Evolutionary conservation across 2,888 invertebrate genomes (phyloP).

Genomic region (Agrotis puta): DNA sequence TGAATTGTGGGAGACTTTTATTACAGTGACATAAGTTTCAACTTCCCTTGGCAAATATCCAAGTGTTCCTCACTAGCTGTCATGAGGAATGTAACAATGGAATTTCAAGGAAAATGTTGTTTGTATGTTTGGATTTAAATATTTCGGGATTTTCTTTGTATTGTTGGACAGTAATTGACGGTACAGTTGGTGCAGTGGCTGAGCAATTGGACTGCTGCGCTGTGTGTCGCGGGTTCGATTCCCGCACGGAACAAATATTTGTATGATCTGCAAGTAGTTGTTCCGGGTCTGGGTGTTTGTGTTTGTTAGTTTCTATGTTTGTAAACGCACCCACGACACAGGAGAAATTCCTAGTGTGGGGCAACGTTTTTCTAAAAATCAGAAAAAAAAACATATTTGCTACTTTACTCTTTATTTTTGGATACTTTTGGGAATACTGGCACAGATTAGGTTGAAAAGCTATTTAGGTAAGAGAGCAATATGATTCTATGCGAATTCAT

Average conservation of each 20-base stretch:
- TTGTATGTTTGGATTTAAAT: slow-evolving; percentile 74
- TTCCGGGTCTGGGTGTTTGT: too few species aligned
- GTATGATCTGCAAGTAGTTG: too few species aligned
- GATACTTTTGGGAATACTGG: not conserved
- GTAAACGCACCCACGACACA: too few species aligned
- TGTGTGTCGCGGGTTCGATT: too few species aligned
- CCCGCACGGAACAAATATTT: too few species aligned
- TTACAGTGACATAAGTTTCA: slow-evolving; percentile 56
- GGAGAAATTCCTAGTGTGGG: too few species aligned
- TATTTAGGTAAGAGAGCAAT: not conserved
- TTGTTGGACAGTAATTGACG: slow-evolving; percentile 35
- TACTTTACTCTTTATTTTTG: not conserved
- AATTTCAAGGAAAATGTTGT: slow-evolving; percentile 76
- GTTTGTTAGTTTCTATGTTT: too few species aligned
- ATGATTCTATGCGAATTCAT: too few species aligned
- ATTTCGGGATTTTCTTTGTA: slow-evolving; percentile 40
- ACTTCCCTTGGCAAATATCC: slow-evolving; percentile 45
- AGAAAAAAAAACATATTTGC: too few species aligned
- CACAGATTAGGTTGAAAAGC: not conserved
- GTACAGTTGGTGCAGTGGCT: too few species aligned
- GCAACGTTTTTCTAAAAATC: too few species aligned
- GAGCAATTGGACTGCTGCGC: too few species aligned
- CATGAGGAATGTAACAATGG: slow-evolving; percentile 77
- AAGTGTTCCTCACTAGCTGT: slow-evolving; percentile 74
- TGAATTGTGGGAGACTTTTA: slow-evolving; percentile 54